A percentile compares a stretch with the other conserved stretches of the same genome.
Conservation (phyloP, 2,888 invertebrate genomes). For the Sepioteuthis lessoniana region DNA sequence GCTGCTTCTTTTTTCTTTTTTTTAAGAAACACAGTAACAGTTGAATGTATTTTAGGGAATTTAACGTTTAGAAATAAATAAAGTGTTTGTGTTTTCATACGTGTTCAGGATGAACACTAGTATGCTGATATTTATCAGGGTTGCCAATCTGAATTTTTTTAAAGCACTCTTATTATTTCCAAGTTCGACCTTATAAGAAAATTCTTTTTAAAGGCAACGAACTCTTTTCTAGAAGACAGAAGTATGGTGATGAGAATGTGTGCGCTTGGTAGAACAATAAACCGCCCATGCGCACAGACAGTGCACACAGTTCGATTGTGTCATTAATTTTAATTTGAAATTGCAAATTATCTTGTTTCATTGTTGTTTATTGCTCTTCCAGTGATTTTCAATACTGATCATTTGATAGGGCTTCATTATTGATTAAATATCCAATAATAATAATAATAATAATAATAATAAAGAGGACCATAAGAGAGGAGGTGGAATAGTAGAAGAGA, state of each 20-base stretch:
- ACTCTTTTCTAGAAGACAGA: neutral
- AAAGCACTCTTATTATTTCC: neutral
- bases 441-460: neutral
- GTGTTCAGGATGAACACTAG: no score
- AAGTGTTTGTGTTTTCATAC: no score
- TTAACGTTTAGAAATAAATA: no score
- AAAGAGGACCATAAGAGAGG: neutral
- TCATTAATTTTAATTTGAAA: slow-evolving; percentile 33
- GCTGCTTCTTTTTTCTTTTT: no score
- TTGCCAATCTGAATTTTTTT: neutral
- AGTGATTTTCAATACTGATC: slow-evolving; percentile 14
- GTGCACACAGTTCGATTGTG: neutral
- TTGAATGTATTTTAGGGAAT: no score
- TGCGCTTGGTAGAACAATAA: neutral
- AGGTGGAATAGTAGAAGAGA: no score
- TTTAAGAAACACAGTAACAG: no score
- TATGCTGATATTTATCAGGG: neutral
- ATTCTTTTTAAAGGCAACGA: neutral
- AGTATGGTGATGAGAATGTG: neutral
- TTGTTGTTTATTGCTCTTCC: neutral
- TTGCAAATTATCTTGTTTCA: neutral
- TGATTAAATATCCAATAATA: neutral
- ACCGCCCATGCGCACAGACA: neutral
- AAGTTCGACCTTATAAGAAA: no score
- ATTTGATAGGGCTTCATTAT: neutral